A percentile compares a stretch with the other conserved stretches of the same genome.
These are phyloP conservation scores for Lasiommata megera DNA, from an alignment of 2,888 invertebrate genomes.

Conservation along the genomic window DNA sequence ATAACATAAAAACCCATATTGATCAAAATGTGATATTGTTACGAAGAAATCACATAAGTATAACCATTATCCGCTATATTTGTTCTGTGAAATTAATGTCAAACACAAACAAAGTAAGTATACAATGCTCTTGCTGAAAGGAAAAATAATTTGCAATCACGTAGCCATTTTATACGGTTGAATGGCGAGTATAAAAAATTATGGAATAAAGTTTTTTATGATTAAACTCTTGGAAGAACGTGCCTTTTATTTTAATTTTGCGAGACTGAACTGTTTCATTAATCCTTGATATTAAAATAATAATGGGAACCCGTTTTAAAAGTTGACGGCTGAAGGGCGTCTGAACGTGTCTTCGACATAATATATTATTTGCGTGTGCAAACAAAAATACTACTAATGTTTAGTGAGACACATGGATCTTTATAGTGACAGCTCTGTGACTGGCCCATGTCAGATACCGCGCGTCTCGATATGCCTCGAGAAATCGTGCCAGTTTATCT, in stretches of 20 bases:
- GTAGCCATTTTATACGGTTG: background rate
- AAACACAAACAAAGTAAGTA: background rate
- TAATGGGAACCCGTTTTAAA: slow-evolving; percentile 42
- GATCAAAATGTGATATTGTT: too few relatives aligned
- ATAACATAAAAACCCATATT: too few relatives aligned
- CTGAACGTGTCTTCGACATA: slow-evolving; percentile 20
- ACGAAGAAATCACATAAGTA: too few relatives aligned
- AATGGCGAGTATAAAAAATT: background rate
- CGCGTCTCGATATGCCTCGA: slow-evolving; percentile 38
- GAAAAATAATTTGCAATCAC: background rate
- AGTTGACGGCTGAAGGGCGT: slow-evolving; percentile 45
- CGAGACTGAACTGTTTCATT: slow-evolving; percentile 10
- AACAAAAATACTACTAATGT: slow-evolving; percentile 12
- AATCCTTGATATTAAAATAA: slow-evolving; percentile 41
- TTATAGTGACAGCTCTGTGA: slow-evolving; percentile 56
- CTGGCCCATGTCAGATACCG: slow-evolving; percentile 53
- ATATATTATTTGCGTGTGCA: slow-evolving; percentile 30
- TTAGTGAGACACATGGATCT: slow-evolving; percentile 40
- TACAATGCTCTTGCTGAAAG: background rate
- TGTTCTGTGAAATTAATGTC: background rate
- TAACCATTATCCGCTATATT: too few relatives aligned
- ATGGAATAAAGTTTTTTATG: background rate
- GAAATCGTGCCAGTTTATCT: slow-evolving; percentile 59
- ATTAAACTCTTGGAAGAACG: background rate
- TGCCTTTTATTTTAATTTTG: slow-evolving; percentile 3